phyloP scores from a whole-genome alignment of 2,888 invertebrate genomes.

The Autographa gamma region DNA sequence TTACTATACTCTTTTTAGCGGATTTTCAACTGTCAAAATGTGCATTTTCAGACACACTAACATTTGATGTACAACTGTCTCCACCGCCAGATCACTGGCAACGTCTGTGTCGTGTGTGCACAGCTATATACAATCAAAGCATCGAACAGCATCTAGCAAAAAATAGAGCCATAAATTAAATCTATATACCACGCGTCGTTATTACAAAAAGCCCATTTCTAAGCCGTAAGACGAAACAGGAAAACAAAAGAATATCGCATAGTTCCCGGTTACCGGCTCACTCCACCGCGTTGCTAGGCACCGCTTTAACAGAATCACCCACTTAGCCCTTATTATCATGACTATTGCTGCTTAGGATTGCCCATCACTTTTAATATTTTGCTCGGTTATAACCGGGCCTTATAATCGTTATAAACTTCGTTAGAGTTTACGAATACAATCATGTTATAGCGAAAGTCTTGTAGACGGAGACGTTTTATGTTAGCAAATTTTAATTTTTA shows the following conservation, averaged over 20 bases:
- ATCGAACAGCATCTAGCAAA: neutral
- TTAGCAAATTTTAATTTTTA: neutral
- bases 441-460: conserved; percentile 13
- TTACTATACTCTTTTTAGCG: too few species aligned
- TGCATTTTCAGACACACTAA: too few species aligned
- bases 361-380: conserved; percentile 9
- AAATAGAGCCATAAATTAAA: neutral
- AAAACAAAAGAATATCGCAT: neutral
- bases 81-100: too few species aligned
- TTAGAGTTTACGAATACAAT: conserved; percentile 31
- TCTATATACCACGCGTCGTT: neutral
- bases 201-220: neutral
- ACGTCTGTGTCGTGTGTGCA: too few species aligned
- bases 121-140: too few species aligned
- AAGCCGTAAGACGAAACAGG: neutral
- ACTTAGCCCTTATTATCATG: conserved; percentile 14
- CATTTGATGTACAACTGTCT: too few species aligned
- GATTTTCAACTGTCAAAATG: too few species aligned
- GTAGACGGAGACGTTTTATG: neutral
- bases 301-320: neutral
- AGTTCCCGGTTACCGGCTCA: neutral
- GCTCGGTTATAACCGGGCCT: neutral
- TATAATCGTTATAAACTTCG: conserved; percentile 5
- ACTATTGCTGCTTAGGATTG: conserved; percentile 7
- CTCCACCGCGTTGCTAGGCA: neutral